Evolutionary conservation across 2,797 vertebrate species (phyloP).

Genomic region (Poecile montanus): DNA sequence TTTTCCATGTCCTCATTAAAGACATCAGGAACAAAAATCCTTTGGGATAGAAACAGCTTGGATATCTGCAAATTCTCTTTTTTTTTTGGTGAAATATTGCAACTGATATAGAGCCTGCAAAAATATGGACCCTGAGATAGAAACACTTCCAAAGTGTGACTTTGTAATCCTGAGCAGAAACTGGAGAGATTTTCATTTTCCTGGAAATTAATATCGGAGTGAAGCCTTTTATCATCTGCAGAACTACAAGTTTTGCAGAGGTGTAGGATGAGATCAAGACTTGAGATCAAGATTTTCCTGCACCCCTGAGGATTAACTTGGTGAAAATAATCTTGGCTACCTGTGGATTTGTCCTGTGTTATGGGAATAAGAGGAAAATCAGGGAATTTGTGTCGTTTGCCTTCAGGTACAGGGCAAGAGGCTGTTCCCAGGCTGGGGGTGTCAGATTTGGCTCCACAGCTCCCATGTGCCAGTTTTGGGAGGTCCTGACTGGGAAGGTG

Average conservation of each 20-base stretch:
- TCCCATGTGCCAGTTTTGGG: not conserved
- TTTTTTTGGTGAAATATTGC: not conserved
- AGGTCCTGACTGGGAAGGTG: not conserved
- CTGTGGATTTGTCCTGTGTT: not conserved
- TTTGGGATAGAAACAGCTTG: not conserved
- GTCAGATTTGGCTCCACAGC: not conserved
- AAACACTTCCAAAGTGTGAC: not conserved
- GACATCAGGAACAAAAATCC: not conserved
- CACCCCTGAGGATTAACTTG: not conserved
- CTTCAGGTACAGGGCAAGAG: not conserved
- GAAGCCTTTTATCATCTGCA: not conserved
- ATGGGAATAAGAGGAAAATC: not conserved
- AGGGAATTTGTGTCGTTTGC: not conserved
- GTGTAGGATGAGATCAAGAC: not conserved
- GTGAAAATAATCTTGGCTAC: not conserved
- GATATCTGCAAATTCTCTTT: not conserved
- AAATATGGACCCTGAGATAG: not conserved
- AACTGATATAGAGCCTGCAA: rapidly evolving
- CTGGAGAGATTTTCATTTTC: not conserved
- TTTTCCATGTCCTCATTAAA: not conserved
- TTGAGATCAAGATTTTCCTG: not conserved
- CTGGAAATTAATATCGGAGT: not conserved
- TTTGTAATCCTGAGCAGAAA: not conserved
- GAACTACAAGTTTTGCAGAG: not conserved
- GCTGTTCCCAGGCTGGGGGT: not conserved